Percentiles rank a stretch among this genome's conserved stretches.
phyloP scores from a whole-genome alignment of 1,140 invertebrate species.

The Geopemphigus sp. region DNA sequence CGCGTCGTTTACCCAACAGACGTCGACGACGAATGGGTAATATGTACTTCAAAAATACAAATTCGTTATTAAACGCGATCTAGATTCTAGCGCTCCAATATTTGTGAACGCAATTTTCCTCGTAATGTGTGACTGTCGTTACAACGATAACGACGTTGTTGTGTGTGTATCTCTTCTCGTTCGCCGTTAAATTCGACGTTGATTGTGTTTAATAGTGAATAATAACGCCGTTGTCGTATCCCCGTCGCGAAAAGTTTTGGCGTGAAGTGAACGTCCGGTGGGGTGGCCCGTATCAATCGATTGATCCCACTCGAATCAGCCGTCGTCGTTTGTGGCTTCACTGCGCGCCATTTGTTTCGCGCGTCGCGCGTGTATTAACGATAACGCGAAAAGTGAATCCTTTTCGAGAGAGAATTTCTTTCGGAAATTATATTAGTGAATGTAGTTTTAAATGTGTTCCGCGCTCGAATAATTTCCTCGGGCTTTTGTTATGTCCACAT shows the following conservation, averaged over 20 bases:
- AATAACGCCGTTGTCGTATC: too few species aligned
- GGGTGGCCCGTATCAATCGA: neutral
- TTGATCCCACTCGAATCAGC: neutral
- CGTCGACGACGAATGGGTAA: neutral
- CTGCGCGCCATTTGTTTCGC: conserved; percentile 9
- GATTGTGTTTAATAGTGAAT: too few species aligned
- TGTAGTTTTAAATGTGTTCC: neutral
- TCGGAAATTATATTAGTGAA: neutral
- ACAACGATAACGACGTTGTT: neutral
- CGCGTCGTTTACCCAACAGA: neutral
- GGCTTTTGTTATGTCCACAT: neutral
- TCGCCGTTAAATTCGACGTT: neutral
- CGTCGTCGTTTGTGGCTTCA: neutral
- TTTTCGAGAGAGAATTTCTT: neutral
- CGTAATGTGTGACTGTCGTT: conserved; percentile 13
- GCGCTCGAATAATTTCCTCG: too few species aligned
- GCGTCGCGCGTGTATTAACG: neutral
- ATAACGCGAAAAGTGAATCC: neutral
- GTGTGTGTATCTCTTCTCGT: neutral
- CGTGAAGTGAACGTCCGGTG: neutral
- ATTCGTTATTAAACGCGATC: conserved; percentile 47
- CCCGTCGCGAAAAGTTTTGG: neutral
- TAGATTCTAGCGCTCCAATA: conserved; percentile 27
- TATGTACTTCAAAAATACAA: conserved; percentile 42
- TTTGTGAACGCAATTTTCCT: neutral